Base-by-base conservation (phyloP, 2,797 vertebrate genomes). In the Tragelaphus oryx region DNA sequence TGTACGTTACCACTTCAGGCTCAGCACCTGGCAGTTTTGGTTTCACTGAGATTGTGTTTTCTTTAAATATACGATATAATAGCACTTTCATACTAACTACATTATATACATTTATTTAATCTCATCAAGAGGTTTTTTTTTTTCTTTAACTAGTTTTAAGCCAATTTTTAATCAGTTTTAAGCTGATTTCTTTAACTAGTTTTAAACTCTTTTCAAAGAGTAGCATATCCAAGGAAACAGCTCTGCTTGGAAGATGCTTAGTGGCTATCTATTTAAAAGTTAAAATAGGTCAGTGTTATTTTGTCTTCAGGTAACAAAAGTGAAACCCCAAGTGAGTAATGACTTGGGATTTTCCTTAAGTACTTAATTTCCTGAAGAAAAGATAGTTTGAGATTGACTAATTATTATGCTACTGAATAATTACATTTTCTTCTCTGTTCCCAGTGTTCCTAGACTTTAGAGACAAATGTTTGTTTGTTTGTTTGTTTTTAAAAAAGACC, bases 291-390 rank as follows among this genome's bases (percentile, higher is more conserved):
- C 94, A 79, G 46, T 95, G 60, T 41, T 95, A 76, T 93, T 97
- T 97, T 94, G 96, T 83, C 37, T 97, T 94, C 59, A 95, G 71
- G 94, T 95, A 96, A 75, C 96, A 93, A 88, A 98, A 92, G 68
- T 76, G 79, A 88, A 96, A 88, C 46, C 55, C 57, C 80, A 54
- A 84, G 37, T 78, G 91, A 95, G 26, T 91, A 97, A 71, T 71
- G 48, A 90, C 37, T 94, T 96, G 65, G 55, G 62, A 89, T 91
- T 96, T 97, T 95, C 59, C 76, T 81, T 55, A 81, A 96, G 75
- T 97, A 62, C 65, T 98, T 96, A 88, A 75, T 95, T 57, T 98
- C 96, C 44, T 86, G 59, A 44, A n/a, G 12, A 54, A 54, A 93
- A 16, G 20, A 71, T 24, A 87, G 96, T 96, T 83, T 89, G 65